phyloP scores from a whole-genome alignment of 1,140 invertebrate species.

The Dendroctonus valens region DNA sequence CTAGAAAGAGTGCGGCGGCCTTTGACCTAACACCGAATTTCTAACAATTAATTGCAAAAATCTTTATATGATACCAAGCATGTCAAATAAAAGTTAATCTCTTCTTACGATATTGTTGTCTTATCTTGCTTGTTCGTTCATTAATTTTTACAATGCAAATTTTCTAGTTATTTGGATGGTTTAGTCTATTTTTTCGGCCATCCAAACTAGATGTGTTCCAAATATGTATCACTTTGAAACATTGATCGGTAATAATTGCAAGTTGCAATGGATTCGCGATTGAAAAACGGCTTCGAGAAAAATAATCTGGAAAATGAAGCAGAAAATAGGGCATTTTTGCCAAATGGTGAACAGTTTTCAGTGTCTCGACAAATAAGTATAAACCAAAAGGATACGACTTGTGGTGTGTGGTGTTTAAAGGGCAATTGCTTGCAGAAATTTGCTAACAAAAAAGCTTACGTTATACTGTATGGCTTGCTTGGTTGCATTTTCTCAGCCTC shows the following conservation, averaged over 20 bases:
- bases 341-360: conserved; percentile 5
- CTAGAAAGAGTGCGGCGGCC: not conserved
- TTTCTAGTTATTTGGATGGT: not conserved
- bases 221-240: not conserved
- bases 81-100: conserved; percentile 10
- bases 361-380: conserved; percentile 10
- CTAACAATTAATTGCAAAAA: not conserved
- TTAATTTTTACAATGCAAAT: conserved; percentile 3
- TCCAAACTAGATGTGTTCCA: not conserved
- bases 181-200: not conserved
- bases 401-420: conserved; percentile 62
- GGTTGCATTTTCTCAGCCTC: conserved; percentile 73
- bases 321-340: conserved; percentile 6
- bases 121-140: conserved; percentile 4
- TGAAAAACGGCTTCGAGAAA: not conserved
- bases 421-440: conserved; percentile 62
- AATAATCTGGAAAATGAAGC: not conserved
- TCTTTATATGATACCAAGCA: not conserved
- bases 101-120: conserved; percentile 1
- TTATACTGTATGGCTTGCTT: conserved; percentile 70
- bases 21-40: not conserved
- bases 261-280: not conserved
- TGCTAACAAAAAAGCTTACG: conserved; percentile 74
- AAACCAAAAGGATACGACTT: conserved; percentile 56
- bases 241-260: not conserved